Evolutionary conservation across 2,888 invertebrate species (phyloP).

Genomic region (Lobophora halterata): DNA sequence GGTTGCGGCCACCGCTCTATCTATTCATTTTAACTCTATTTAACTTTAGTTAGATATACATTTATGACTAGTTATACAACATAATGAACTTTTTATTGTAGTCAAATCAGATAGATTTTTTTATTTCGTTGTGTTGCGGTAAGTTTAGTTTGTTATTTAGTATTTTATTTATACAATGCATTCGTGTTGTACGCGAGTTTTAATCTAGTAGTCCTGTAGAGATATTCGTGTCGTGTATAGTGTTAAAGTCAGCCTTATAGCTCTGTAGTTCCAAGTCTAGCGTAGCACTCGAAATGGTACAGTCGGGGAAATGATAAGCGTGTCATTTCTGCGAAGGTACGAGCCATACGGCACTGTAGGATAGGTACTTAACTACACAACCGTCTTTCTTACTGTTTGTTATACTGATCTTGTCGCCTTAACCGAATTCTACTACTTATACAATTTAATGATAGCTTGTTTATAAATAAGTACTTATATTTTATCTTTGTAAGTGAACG

Average conservation of each 20-base stretch:
- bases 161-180: conserved; percentile 66
- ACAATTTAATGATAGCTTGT: conserved; percentile 44
- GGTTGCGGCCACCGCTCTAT: conserved; percentile 32
- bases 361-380: conserved; percentile 14
- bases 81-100: conserved; percentile 61
- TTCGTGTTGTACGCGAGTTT: conserved; percentile 27
- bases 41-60: conserved; percentile 56
- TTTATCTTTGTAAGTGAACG: conserved; percentile 25
- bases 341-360: conserved; percentile 6
- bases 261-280: conserved; percentile 14
- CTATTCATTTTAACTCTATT: conserved; percentile 47
- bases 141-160: conserved; percentile 77
- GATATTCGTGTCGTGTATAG: conserved; percentile 15
- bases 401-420: conserved; percentile 57
- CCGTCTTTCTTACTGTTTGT: conserved; percentile 29
- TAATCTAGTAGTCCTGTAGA: conserved; percentile 15
- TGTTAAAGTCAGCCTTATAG: conserved; percentile 26
- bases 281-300: conserved; percentile 15
- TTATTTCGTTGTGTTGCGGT: conserved; percentile 57
- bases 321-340: conserved; percentile 5
- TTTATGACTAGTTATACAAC: conserved; percentile 47
- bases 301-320: conserved; percentile 4
- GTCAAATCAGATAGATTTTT: conserved; percentile 60
- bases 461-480: conserved; percentile 35
- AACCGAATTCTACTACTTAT: conserved; percentile 55